phyloP scores from a whole-genome alignment of 2,888 invertebrate species.

The Pristionchus exspectatus region DNA sequence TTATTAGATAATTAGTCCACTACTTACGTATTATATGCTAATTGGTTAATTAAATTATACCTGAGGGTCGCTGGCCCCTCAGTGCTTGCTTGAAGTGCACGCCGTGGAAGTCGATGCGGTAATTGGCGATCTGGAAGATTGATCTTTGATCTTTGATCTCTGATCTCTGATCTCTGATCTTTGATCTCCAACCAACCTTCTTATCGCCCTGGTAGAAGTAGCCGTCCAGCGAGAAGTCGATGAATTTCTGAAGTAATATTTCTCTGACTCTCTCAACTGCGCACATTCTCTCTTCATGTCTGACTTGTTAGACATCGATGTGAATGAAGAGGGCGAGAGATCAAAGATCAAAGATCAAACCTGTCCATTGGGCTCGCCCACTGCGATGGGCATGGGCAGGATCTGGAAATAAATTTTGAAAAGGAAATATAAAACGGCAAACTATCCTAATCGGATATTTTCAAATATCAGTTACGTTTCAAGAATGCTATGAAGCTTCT shows the following conservation, averaged over 20 bases:
- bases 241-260: background rate
- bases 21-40: no score
- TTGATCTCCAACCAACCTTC: background rate
- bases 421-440: no score
- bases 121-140: background rate
- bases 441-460: background rate
- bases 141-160: background rate
- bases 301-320: background rate
- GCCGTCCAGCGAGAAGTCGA: constrained; percentile 28
- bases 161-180: background rate
- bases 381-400: background rate
- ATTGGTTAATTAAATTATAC: constrained; percentile 3
- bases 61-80: background rate
- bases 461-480: background rate
- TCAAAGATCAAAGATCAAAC: constrained; percentile 28
- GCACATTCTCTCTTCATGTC: background rate
- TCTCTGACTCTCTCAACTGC: background rate
- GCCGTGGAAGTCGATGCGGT: constrained; percentile 38
- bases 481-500: background rate
- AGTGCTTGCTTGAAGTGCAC: background rate
- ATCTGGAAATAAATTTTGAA: background rate
- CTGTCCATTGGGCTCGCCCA: constrained; percentile 26
- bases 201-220: background rate
- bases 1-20: no score
- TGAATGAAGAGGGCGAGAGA: background rate